Conservation (phyloP, 2,888 invertebrate genomes). For the Aspidiotus rigidus region DNA sequence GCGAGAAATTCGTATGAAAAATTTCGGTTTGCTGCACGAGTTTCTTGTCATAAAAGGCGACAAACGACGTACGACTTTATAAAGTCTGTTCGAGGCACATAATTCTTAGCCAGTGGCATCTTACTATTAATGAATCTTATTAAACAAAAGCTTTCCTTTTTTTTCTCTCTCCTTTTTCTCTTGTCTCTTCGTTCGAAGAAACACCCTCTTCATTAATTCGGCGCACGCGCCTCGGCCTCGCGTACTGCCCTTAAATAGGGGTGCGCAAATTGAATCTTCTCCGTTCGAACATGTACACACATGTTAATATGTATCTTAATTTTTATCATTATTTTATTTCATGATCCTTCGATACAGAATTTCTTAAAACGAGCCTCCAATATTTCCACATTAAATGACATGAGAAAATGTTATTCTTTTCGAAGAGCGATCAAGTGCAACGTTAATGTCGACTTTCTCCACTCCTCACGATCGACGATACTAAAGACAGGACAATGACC, state of each 20-base stretch:
- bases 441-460: no score
- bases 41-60: slow-evolving; percentile 27
- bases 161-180: neutral
- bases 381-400: no score
- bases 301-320: no score
- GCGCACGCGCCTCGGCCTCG: slow-evolving; percentile 14
- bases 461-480: no score
- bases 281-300: neutral
- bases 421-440: no score
- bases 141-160: slow-evolving; percentile 44
- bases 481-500: no score
- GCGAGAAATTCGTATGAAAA: slow-evolving; percentile 20
- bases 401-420: no score
- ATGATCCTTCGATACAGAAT: no score
- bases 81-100: slow-evolving; percentile 33
- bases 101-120: slow-evolving; percentile 34
- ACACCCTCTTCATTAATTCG: slow-evolving; percentile 33
- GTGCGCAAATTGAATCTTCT: slow-evolving; percentile 31
- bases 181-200: slow-evolving; percentile 29
- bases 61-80: slow-evolving; percentile 33
- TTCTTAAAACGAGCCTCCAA: no score
- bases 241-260: slow-evolving; percentile 33
- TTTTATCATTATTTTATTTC: no score
- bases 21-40: slow-evolving; percentile 27
- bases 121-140: slow-evolving; percentile 52